Conservation (phyloP, 1,140 invertebrate species). For the Rhagoletis pomonella region DNA sequence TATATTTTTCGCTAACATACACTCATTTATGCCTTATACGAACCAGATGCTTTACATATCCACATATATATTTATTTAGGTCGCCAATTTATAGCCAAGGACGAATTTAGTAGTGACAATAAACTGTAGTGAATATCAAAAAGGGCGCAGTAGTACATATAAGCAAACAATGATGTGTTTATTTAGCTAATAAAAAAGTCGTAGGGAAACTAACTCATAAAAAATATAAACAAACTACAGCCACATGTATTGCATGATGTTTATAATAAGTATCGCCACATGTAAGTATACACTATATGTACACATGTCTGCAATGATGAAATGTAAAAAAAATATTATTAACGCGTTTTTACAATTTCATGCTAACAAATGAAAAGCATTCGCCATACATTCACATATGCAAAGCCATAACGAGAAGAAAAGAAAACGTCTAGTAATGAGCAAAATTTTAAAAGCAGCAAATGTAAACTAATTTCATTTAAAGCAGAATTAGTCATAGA, state of each 20-base stretch:
- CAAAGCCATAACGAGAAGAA: too few species aligned
- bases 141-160: too few species aligned
- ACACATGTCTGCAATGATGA: neutral
- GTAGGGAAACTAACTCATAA: too few species aligned
- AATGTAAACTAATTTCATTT: neutral
- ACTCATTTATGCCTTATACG: too few species aligned
- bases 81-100: neutral
- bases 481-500: neutral
- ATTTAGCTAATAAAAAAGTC: too few species aligned
- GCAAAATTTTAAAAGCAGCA: neutral
- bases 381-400: too few species aligned
- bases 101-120: neutral
- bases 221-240: too few species aligned
- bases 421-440: too few species aligned
- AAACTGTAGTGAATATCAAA: neutral
- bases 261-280: neutral
- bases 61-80: neutral
- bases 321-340: neutral
- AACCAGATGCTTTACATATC: too few species aligned
- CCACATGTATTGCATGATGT: neutral
- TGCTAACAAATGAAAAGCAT: neutral
- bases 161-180: too few species aligned
- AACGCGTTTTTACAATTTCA: neutral
- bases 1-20: too few species aligned
- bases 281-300: neutral